These are phyloP conservation scores for Oxycera nigricornis DNA, from an alignment of 2,888 invertebrate genomes.

Conservation along the genomic window DNA sequence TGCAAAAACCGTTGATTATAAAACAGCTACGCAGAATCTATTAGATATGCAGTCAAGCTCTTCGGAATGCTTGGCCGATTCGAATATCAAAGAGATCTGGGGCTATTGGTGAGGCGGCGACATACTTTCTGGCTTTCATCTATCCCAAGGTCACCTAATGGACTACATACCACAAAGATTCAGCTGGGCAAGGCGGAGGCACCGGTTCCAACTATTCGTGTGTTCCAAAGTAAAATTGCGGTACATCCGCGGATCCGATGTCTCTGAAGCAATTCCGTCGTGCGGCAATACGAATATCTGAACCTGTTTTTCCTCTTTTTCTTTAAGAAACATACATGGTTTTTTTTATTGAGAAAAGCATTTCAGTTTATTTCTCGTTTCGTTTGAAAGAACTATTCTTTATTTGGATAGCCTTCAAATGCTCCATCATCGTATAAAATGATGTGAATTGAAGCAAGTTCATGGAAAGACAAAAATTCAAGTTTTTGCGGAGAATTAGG, in stretches of 20 bases:
- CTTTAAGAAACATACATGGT: not conserved
- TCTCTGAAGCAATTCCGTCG: not conserved
- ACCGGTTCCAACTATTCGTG: not conserved
- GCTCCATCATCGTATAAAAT: not conserved
- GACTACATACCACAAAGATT: slow-evolving; percentile 15
- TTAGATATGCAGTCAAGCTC: not conserved
- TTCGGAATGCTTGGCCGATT: not conserved
- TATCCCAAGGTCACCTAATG: slow-evolving; percentile 19
- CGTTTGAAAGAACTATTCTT: not conserved
- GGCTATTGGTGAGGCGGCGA: not conserved
- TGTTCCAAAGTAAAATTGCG: slow-evolving; percentile 13
- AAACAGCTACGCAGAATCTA: slow-evolving; percentile 14
- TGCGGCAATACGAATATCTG: not conserved
- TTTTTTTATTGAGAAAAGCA: not conserved
- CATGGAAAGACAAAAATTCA: not conserved
- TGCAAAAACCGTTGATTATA: not conserved
- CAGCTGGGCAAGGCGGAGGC: not conserved
- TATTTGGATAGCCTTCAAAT: not conserved
- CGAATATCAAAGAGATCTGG: not conserved
- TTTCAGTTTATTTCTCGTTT: not conserved
- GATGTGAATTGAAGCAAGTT: not conserved
- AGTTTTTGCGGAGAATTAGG: not conserved
- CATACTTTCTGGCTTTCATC: slow-evolving; percentile 28
- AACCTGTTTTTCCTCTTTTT: slow-evolving; percentile 13
- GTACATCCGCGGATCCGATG: not conserved